Evolutionary conservation across 2,113 vertebrate genomes (phyloP), one percentile per base, ranked within the genome.

Genomic region (Pluvialis apricaria): DNA sequence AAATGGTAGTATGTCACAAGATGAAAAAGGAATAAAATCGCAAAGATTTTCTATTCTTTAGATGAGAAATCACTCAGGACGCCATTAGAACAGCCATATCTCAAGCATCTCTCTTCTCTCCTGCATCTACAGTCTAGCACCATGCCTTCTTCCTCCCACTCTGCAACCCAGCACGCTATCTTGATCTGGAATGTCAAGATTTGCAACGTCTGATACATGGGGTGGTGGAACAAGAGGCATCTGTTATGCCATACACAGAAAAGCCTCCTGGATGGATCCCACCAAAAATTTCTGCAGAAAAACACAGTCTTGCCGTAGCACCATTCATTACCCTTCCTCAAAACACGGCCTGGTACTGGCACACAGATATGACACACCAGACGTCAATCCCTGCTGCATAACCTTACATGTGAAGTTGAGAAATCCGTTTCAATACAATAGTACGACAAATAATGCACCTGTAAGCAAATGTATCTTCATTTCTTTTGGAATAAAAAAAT

Each of bases 381-480:
- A 4, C 5, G 6, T 16, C 65, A 45, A 45, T 5, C 64, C 58
- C 32, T 55, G 44, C 38, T 64, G 52, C 34, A 25, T 1, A n/a
- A 8, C 29, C 47, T 76, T 11, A 6, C 19, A 5, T 0, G 2
- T 0, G 2, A n/a, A 45, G 26, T 3, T 12, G 36, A 45, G n/a
- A 83, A 54, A n/a, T 16, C 32, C 0, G 5, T 26, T n/a, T 28
- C 83, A 38, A 40, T 10, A 2, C 8, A 51, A 5, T 2, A 70
- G 5, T 2, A 68, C 42, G 16, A 79, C 32, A 86, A 80, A 47
- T 6, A 64, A 84, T 13, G 34, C 60, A 77, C 42, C 66, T 71
- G 16, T 14, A 79, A 57, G 29, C 83, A 66, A 86, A 76, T 0
- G 3, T 32, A 44, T 54, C 49, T 51, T 73, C 5, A 3, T 36